Evolutionary conservation across 2,888 invertebrate species (phyloP).

Genomic region (Sipha maydis): DNA sequence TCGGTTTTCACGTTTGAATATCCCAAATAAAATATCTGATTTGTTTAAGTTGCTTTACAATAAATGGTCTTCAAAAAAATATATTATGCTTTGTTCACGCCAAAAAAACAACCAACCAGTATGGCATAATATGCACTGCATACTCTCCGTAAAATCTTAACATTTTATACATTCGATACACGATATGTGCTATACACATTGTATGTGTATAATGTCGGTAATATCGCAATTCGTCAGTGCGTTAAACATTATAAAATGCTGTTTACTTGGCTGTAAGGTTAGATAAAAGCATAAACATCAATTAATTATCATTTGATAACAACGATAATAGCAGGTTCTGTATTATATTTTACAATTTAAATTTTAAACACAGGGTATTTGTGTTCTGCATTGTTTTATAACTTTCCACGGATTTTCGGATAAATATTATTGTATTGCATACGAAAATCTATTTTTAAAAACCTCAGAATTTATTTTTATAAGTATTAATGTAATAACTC

Average conservation of each 20-base stretch:
- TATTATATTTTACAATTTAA: neutral
- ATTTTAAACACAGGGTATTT: no score
- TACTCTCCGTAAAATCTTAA: neutral
- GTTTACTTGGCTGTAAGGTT: neutral
- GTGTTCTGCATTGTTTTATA: no score
- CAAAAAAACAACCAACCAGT: no score
- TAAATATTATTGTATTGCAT: no score
- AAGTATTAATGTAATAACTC: neutral
- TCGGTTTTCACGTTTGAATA: conserved; percentile 3
- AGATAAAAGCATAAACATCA: neutral
- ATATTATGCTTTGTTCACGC: neutral
- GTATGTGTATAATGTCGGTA: neutral
- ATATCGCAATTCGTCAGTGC: neutral
- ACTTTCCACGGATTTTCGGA: no score
- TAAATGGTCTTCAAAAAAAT: neutral
- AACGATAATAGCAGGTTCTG: neutral
- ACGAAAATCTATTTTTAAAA: no score
- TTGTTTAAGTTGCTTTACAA: neutral
- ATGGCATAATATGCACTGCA: no score
- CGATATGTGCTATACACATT: neutral
- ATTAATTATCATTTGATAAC: neutral
- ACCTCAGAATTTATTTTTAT: no score
- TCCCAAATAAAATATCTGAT: neutral
- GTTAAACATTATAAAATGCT: neutral
- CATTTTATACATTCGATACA: neutral